These are phyloP conservation scores for Chromoteleia sp. DNA, from an alignment of 2,888 invertebrate genomes.

Conservation along the genomic window DNA sequence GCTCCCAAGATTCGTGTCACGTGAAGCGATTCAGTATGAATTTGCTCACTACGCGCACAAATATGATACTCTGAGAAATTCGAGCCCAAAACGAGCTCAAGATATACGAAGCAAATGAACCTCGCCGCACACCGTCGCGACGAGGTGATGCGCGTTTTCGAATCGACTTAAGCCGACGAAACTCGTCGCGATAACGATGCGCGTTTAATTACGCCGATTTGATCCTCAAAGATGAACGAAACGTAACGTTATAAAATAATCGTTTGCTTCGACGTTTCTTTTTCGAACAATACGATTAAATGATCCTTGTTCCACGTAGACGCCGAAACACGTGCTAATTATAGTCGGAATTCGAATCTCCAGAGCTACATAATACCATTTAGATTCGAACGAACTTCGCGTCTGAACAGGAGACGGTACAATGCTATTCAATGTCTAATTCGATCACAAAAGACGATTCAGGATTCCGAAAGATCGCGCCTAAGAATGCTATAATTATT, in stretches of 20 bases:
- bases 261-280: constrained; percentile 21
- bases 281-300: constrained; percentile 35
- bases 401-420: constrained; percentile 41
- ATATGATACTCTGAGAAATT: constrained; percentile 64
- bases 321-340: constrained; percentile 64
- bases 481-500: background rate
- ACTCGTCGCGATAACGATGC: constrained; percentile 47
- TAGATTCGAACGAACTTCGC: constrained; percentile 55
- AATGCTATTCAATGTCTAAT: constrained; percentile 56
- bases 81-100: constrained; percentile 52
- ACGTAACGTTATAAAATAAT: constrained; percentile 6
- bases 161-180: constrained; percentile 47
- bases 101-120: constrained; percentile 61
- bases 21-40: constrained; percentile 69
- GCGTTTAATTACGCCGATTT: constrained; percentile 51
- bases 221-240: too few species aligned
- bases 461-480: constrained; percentile 31
- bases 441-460: constrained; percentile 56
- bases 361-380: constrained; percentile 55
- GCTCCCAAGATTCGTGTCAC: constrained; percentile 70
- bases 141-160: constrained; percentile 28
- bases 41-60: constrained; percentile 60
- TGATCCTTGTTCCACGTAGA: constrained; percentile 51
- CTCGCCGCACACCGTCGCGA: constrained; percentile 13
- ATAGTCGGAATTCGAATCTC: constrained; percentile 60